Percentiles rank a stretch among this genome's conserved stretches.
These are phyloP conservation scores for Drosophila lowei DNA, from an alignment of 1,140 invertebrate genomes.

Conservation along the genomic window DNA sequence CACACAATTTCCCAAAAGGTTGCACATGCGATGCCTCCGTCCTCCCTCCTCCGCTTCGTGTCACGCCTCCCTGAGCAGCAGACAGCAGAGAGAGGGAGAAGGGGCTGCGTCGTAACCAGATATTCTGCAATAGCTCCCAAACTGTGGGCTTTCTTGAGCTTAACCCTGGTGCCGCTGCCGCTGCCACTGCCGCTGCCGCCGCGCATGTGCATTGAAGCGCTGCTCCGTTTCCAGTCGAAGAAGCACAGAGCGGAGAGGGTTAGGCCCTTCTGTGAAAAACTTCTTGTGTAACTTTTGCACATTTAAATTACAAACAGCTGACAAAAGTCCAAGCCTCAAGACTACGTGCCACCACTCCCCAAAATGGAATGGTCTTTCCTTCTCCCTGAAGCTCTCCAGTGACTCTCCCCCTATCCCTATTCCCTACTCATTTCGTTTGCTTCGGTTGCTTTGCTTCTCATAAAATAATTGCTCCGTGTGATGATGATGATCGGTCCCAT, in stretches of 20 bases:
- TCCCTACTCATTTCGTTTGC: slow-evolving; percentile 19
- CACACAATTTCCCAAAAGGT: slow-evolving; percentile 31
- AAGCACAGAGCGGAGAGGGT: slow-evolving; percentile 25
- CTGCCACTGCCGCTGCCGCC: slow-evolving; percentile 21
- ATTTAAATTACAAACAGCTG: slow-evolving; percentile 81
- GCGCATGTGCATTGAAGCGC: slow-evolving; percentile 72
- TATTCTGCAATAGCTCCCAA: slow-evolving; percentile 34
- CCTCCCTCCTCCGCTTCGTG: slow-evolving; percentile 5
- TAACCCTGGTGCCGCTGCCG: slow-evolving; percentile 36
- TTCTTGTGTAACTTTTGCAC: slow-evolving; percentile 70
- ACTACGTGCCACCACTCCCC: background rate
- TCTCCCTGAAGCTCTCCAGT: background rate
- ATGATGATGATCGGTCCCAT: slow-evolving; percentile 58
- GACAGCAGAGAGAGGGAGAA: background rate
- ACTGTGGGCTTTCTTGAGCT: slow-evolving; percentile 21
- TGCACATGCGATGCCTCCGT: slow-evolving; percentile 1
- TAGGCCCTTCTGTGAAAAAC: slow-evolving; percentile 4
- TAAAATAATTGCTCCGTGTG: slow-evolving; percentile 80
- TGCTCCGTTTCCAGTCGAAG: slow-evolving; percentile 70
- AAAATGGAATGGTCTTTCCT: slow-evolving; percentile 19
- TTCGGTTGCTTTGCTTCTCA: slow-evolving; percentile 68
- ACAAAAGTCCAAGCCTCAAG: slow-evolving; percentile 67
- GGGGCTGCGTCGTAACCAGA: slow-evolving; percentile 26
- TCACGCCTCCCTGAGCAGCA: slow-evolving; percentile 51
- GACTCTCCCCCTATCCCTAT: slow-evolving; percentile 14